A percentile compares a stretch with the other conserved stretches of the same genome.
These are phyloP conservation scores for Saguinus midas DNA, from an alignment of 2,113 vertebrate species.

Conservation along the genomic window DNA sequence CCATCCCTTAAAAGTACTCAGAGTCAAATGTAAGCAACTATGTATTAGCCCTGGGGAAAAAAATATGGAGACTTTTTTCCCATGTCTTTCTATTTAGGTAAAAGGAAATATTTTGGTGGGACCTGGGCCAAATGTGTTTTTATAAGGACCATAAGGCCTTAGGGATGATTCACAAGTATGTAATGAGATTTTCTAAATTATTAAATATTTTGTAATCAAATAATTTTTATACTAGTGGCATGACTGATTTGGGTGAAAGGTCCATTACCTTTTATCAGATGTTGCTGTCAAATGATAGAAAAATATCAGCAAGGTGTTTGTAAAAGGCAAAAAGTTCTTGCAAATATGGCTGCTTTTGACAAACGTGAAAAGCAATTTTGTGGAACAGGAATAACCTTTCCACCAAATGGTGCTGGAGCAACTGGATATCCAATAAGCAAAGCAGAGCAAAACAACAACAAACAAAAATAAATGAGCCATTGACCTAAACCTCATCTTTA, in stretches of 20 bases:
- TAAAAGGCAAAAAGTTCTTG: not conserved
- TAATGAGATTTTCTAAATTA: slow-evolving; percentile 23
- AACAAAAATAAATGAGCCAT: not conserved
- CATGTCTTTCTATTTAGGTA: slow-evolving; percentile 86
- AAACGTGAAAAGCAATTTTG: not conserved
- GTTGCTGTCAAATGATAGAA: not conserved
- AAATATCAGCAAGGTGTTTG: not conserved
- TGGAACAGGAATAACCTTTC: not conserved
- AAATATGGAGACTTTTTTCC: slow-evolving; percentile 70
- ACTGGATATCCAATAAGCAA: not conserved
- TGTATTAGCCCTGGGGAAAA: slow-evolving; percentile 71
- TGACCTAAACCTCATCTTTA: not conserved
- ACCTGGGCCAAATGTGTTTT: slow-evolving; percentile 74
- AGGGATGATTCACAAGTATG: slow-evolving; percentile 10
- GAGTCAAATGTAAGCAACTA: slow-evolving; percentile 52
- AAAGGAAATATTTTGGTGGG: slow-evolving; percentile 80
- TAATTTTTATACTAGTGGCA: not conserved
- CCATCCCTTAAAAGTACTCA: slow-evolving; percentile 56
- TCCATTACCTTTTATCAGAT: not conserved
- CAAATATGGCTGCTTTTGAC: not conserved
- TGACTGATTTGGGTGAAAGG: not conserved
- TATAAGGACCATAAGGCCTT: slow-evolving; percentile 57
- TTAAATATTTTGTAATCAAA: not conserved
- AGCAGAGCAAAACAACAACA: not conserved
- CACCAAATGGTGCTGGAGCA: not conserved